Conservation (phyloP, 1,140 invertebrate genomes). For the Lanistes nyassanus region DNA sequence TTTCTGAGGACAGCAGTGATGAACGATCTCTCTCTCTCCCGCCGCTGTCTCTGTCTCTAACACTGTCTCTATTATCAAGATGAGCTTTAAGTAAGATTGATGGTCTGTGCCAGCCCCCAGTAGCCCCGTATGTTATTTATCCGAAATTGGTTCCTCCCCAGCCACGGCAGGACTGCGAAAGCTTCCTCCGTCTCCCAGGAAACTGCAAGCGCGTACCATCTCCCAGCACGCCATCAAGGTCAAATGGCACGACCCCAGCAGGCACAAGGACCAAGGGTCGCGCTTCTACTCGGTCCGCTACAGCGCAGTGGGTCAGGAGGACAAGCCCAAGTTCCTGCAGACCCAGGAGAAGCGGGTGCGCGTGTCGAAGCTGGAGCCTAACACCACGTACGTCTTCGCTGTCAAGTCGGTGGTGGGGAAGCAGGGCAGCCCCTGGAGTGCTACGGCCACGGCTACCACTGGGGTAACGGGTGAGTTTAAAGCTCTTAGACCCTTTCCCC, state of each 20-base stretch:
- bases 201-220: slow-evolving; percentile 14
- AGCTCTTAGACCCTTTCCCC: too few relatives aligned
- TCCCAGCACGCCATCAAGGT: slow-evolving; percentile 22
- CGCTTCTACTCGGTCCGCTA: slow-evolving; percentile 29
- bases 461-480: slow-evolving; percentile 4
- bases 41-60: not conserved
- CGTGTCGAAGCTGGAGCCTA: slow-evolving; percentile 14
- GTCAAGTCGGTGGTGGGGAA: slow-evolving; percentile 20
- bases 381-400: slow-evolving; percentile 21
- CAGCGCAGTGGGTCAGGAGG: slow-evolving; percentile 9
- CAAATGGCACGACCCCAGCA: slow-evolving; percentile 22
- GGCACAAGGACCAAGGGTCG: not conserved
- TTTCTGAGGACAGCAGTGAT: too few relatives aligned
- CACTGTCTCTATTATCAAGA: slow-evolving; percentile 17
- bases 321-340: slow-evolving; percentile 3
- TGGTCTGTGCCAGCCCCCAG: not conserved
- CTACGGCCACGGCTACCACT: slow-evolving; percentile 4
- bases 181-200: slow-evolving; percentile 13
- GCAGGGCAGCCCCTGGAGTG: slow-evolving; percentile 20
- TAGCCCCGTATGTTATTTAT: not conserved
- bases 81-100: slow-evolving; percentile 15
- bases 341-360: not conserved
- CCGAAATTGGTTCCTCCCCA: not conserved
- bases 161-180: not conserved
- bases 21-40: too few relatives aligned